Base-by-base conservation (phyloP, 2,113 vertebrate genomes). In the Petroica traversi region DNA sequence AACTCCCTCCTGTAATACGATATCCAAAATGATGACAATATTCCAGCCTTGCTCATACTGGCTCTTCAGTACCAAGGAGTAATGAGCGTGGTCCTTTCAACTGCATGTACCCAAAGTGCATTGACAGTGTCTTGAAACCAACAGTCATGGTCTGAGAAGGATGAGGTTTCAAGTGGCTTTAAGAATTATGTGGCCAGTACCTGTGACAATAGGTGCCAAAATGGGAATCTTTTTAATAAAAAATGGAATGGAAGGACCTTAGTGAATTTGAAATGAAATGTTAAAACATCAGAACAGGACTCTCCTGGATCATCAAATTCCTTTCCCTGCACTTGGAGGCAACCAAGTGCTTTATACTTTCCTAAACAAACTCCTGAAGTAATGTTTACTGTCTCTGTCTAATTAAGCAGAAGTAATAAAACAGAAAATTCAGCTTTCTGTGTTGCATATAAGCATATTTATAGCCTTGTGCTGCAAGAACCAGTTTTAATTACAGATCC, bases 331-430 rank as follows among this genome's bases (percentile, higher is more conserved):
- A 5, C 19, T 67, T 85, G 22, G 34, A 85, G 48, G 19, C n/a
- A 68, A 7, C 66, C 34, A 36, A 43, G 11, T 71, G 17, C 68
- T 24, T 63, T 52, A 36, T 0, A 41, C 4, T 41, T 40, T 59
- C 55, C 63, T 41, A n/a, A 73, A 62, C 8, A 66, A 59, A n/a
- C 12, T 86, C 19, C 36, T 48, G 40, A 76, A 83, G 69, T 69
- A 57, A 29, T 73, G 36, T 76, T 92, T 80, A 23, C 46, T 43
- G 6, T 43, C 19, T 59, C 24, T 66, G 3, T 63, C 63, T 86
- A 92, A 88, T 95, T 74, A 90, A 79, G 29, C 25, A 63, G 59
- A 85, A 92, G 88, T 88, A 90, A 57, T 72, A 59, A 72, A 83
- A 9, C 16, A 40, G 54, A 85, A 85, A 33, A 36, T 26, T 69